Evolutionary conservation across 1,140 invertebrate genomes (phyloP).

Genomic region (Brachionus koreanus): DNA sequence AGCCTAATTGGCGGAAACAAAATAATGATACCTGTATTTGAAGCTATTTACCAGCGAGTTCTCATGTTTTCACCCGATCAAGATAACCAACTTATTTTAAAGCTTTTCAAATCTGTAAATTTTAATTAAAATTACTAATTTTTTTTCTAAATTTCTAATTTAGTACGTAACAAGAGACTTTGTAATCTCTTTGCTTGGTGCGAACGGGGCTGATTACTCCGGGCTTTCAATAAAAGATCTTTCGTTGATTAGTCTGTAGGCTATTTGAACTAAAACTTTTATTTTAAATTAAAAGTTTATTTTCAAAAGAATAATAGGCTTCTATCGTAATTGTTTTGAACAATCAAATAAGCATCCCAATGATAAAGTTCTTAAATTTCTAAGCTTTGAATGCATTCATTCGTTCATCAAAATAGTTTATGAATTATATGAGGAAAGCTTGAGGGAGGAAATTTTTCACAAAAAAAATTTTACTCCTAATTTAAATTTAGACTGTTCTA

Average conservation of each 20-base stretch:
- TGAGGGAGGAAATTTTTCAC: neutral
- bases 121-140: neutral
- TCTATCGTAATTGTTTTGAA: slow-evolving; percentile 28
- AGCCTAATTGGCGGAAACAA: slow-evolving; percentile 14
- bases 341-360: neutral
- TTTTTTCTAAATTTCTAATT: neutral
- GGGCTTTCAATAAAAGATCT: neutral
- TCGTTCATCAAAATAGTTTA: neutral
- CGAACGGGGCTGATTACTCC: neutral
- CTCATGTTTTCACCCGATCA: slow-evolving; percentile 11
- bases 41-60: slow-evolving; percentile 37
- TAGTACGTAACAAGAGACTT: slow-evolving; percentile 1
- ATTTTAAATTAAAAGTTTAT: neutral
- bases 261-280: neutral
- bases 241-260: slow-evolving; percentile 18
- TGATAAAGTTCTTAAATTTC: slow-evolving; percentile 19
- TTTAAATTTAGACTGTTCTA: neutral
- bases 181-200: neutral
- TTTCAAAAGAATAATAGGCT: slow-evolving; percentile 19
- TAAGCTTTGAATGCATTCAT: slow-evolving; percentile 18
- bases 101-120: slow-evolving; percentile 34
- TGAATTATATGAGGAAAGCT: neutral
- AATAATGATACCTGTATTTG: slow-evolving; percentile 18
- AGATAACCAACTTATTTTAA: neutral
- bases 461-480: neutral